Evolutionary conservation across 2,797 vertebrate genomes (phyloP).

Genomic region (Clarias platycephalus): DNA sequence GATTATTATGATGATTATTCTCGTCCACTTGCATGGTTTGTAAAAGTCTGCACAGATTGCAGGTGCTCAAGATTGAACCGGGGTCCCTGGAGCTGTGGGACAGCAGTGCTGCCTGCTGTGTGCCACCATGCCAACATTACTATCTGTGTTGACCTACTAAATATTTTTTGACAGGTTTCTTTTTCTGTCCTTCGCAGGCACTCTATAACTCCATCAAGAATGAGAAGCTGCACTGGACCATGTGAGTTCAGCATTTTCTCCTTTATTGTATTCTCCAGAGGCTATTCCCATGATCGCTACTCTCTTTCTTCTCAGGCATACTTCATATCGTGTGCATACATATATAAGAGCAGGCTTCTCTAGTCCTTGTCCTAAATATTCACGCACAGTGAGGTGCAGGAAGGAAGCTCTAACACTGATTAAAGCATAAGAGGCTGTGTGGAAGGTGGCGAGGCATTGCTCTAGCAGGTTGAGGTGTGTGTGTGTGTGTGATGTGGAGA

Average conservation of each 20-base stretch:
- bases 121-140: background rate
- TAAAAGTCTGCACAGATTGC: background rate
- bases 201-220: conserved; percentile 96
- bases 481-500: conserved; percentile 21
- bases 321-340: background rate
- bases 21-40: background rate
- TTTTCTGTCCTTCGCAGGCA: conserved; percentile 73
- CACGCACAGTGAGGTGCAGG: background rate
- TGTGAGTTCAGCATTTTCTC: conserved; percentile 79
- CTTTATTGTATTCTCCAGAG: background rate
- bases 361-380: conserved; percentile 18
- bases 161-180: background rate
- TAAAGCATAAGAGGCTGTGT: background rate
- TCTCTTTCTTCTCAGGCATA: background rate
- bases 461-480: conserved; percentile 19
- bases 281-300: background rate
- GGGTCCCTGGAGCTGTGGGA: background rate
- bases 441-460: background rate
- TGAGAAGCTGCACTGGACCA: conserved; percentile 97
- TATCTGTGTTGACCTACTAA: background rate
- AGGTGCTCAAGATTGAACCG: background rate
- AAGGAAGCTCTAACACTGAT: conserved; percentile 1
- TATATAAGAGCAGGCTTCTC: background rate
- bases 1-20: background rate
- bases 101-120: background rate